A percentile compares a stretch with the other conserved stretches of the same genome.
Evolutionary conservation across 2,797 vertebrate genomes (phyloP).

Genomic region (Linurgus olivaceus): DNA sequence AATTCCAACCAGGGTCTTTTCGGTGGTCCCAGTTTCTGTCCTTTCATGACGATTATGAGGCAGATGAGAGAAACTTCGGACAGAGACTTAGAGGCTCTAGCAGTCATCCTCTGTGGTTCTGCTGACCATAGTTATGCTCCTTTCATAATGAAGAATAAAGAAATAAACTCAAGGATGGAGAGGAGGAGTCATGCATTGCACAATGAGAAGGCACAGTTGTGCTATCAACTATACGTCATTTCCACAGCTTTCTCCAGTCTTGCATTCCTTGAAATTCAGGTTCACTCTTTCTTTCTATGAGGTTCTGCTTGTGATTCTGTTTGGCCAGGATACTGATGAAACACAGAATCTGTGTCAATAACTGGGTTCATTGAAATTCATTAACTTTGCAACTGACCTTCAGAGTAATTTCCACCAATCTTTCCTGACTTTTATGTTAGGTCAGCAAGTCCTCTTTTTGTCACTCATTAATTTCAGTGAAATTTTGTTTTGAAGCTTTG

Average conservation of each 20-base stretch:
- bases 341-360: not conserved
- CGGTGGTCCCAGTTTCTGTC: too few relatives aligned
- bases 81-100: not conserved
- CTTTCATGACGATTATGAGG: too few relatives aligned
- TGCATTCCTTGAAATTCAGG: not conserved
- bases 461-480: not conserved
- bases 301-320: not conserved
- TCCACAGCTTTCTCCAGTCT: not conserved
- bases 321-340: not conserved
- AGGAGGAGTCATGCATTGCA: not conserved
- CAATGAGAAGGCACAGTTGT: not conserved
- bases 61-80: too few relatives aligned
- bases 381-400: not conserved
- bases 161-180: not conserved
- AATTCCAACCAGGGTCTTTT: too few relatives aligned
- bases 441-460: not conserved
- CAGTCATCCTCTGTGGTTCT: not conserved
- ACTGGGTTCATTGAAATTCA: not conserved
- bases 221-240: not conserved
- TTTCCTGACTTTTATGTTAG: not conserved
- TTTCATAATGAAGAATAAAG: not conserved
- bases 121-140: not conserved
- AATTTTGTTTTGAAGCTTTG: not conserved
- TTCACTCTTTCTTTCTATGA: not conserved
- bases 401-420: not conserved